Base-by-base conservation (phyloP, 2,113 vertebrate species). In the Octodon degus region DNA sequence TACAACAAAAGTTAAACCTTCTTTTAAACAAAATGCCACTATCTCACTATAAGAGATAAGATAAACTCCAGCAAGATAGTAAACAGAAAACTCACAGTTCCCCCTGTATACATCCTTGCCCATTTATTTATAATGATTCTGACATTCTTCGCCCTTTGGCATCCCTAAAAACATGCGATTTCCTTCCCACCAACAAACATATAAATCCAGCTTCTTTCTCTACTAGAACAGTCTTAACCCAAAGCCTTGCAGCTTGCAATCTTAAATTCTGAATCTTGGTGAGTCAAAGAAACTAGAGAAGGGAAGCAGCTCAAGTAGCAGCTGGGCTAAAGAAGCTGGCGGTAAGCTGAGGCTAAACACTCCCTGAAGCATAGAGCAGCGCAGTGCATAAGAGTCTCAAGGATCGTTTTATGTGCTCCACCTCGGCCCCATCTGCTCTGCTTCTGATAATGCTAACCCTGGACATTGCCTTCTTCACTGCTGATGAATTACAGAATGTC, bases 11-110 rank as follows among this genome's bases (percentile, higher is more conserved):
- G 14, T 53, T 65, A 68, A 86, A 34, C 5, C 19, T 87, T 96
- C 30, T 92, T 72, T 81, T 81, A 87, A 95, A 90, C 77, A 83
- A 83, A 91, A 63, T 74, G 13, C 34, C 58, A 76, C n/a, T 58
- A 50, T 14, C 70, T 92, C 77, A 76, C 27, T 53, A 12, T 22
- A 90, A 94, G 40, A 67, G 25, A 47, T 84, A 70, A 62, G 86
- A 89, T 9, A 63, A 5, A 34, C 81, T 74, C 50, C 1, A 87
- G 63, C 11, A 67, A 70, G 24, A 72, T 10, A 24, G 19, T 5
- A 5, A 30, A 43, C 1, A 30, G 37, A 32, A 50, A 43, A 37
- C 20, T 76, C 20, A 27, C 1, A 34, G 37, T 34, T n/a, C 13
- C 27, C 53, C 65, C 67, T 32, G 16, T 22, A 60, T 5, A 6